Evolutionary conservation across 2,888 invertebrate genomes (phyloP).

Genomic region (Toxonevra muliebris): DNA sequence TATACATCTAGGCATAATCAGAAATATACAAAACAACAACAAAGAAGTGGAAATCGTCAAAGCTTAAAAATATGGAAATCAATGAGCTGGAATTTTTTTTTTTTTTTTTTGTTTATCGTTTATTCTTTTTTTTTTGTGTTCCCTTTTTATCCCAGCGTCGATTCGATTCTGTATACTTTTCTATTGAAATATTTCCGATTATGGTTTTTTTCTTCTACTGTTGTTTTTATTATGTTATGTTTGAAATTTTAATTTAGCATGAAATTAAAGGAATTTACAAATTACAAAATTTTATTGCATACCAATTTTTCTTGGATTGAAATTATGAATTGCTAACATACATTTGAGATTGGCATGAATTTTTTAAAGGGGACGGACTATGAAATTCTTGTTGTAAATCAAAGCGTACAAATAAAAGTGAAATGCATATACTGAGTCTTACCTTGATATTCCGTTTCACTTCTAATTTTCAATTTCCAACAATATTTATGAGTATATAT

Average conservation of each 20-base stretch:
- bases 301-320: neutral
- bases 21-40: slow-evolving; percentile 23
- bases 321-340: slow-evolving; percentile 17
- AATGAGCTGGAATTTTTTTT: slow-evolving; percentile 62
- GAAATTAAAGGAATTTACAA: slow-evolving; percentile 48
- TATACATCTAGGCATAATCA: slow-evolving; percentile 29
- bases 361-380: slow-evolving; percentile 36
- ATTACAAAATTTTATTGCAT: slow-evolving; percentile 39
- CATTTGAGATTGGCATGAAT: slow-evolving; percentile 10
- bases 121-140: slow-evolving; percentile 40
- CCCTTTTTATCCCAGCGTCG: slow-evolving; percentile 18
- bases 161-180: slow-evolving; percentile 27
- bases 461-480: no score
- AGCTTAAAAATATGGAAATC: slow-evolving; percentile 57
- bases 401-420: no score
- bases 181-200: slow-evolving; percentile 29
- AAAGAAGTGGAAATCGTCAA: slow-evolving; percentile 37
- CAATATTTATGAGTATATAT: no score
- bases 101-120: slow-evolving; percentile 45
- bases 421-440: no score
- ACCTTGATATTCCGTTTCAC: no score
- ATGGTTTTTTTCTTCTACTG: slow-evolving; percentile 17
- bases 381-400: no score
- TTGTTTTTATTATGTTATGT: slow-evolving; percentile 30
- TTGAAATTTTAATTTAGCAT: slow-evolving; percentile 50